Evolutionary conservation across 2,797 vertebrate species (phyloP).

Genomic region (Micromesistius poutassou): DNA sequence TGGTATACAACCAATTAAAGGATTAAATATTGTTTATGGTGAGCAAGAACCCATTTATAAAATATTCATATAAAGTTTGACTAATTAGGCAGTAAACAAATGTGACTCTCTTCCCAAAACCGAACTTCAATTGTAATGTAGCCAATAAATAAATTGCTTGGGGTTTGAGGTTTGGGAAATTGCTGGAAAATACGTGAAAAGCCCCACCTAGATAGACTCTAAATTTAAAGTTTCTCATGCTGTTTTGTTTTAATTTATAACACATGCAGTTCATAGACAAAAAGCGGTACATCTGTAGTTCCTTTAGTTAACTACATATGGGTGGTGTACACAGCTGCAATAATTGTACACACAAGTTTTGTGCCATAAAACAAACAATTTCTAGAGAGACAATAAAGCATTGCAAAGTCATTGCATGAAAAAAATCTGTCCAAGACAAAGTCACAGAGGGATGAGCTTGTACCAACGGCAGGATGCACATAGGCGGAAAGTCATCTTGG

Average conservation of each 20-base stretch:
- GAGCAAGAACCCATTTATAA: conserved; percentile 33
- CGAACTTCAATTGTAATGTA: conserved; percentile 19
- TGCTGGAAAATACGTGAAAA: conserved; percentile 30
- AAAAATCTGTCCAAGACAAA: conserved; percentile 43
- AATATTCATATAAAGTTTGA: conserved; percentile 40
- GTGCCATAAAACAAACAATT: neutral
- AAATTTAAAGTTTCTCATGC: neutral
- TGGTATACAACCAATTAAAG: conserved; percentile 26
- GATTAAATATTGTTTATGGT: conserved; percentile 31
- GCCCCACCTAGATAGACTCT: conserved; percentile 17
- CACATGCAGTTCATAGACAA: neutral
- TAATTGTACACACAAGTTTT: neutral
- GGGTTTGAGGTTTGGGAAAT: conserved; percentile 33
- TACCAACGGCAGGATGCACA: conserved; percentile 38
- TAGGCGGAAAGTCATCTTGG: conserved; percentile 47
- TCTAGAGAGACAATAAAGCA: neutral
- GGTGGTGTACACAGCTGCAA: conserved; percentile 34
- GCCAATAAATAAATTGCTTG: conserved; percentile 25
- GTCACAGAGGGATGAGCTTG: conserved; percentile 35
- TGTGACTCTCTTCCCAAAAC: conserved; percentile 13
- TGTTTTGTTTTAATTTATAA: neutral
- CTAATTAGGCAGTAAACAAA: conserved; percentile 39
- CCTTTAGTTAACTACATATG: conserved; percentile 16
- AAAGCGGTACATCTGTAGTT: conserved; percentile 12
- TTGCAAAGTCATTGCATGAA: conserved; percentile 9